Evolutionary conservation across 2,113 vertebrate species (phyloP).

Genomic region (Aegotheles bennettii): DNA sequence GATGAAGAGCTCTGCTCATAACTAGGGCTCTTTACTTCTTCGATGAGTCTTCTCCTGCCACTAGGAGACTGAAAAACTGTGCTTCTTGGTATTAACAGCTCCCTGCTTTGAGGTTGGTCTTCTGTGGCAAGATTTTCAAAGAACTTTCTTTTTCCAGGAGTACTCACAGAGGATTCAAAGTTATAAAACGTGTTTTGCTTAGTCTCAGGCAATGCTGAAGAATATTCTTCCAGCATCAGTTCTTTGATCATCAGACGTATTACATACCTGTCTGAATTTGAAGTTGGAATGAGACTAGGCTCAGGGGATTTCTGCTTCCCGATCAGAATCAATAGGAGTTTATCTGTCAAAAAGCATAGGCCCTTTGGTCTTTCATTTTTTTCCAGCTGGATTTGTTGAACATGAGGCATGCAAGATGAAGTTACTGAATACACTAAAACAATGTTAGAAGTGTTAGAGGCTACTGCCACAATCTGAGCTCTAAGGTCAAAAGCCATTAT

Average conservation of each 20-base stretch:
- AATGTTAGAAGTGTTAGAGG: constrained; percentile 85
- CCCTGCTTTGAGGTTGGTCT: constrained; percentile 70
- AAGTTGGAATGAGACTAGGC: constrained; percentile 79
- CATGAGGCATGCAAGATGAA: constrained; percentile 83
- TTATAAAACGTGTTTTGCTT: constrained; percentile 33
- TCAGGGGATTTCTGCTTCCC: constrained; percentile 84
- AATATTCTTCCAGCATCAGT: constrained; percentile 73
- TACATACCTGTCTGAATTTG: constrained; percentile 85
- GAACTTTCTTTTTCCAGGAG: constrained; percentile 77
- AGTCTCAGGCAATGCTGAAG: constrained; percentile 25
- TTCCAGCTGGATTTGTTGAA: constrained; percentile 87
- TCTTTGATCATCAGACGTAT: constrained; percentile 80
- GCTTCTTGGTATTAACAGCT: constrained; percentile 76
- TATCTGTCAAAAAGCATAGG: constrained; percentile 83
- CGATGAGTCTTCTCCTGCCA: constrained; percentile 76
- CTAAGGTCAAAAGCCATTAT: constrained; percentile 83
- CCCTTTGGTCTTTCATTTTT: constrained; percentile 86
- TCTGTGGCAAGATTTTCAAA: constrained; percentile 79
- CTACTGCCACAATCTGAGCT: constrained; percentile 82
- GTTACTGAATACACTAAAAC: constrained; percentile 86
- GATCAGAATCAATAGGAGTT: constrained; percentile 83
- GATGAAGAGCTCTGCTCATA: constrained; percentile 75
- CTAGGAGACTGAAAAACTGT: constrained; percentile 71
- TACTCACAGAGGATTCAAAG: constrained; percentile 65
- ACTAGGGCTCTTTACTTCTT: constrained; percentile 78